These are phyloP conservation scores for Theretra japonica DNA, from an alignment of 2,888 invertebrate genomes.

Conservation along the genomic window DNA sequence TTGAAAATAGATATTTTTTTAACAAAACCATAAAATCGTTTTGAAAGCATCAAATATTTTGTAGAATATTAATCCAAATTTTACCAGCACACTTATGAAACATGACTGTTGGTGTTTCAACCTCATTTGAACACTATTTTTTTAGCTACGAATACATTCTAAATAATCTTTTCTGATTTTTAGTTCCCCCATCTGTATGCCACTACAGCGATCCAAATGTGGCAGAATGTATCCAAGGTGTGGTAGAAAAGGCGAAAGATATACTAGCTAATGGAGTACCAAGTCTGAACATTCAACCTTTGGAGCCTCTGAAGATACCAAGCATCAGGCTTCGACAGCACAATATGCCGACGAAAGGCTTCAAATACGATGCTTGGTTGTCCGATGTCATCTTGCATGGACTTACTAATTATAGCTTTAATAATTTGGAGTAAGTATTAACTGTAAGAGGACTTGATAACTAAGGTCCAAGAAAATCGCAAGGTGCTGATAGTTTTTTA, in stretches of 20 bases:
- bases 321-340: conserved; percentile 85
- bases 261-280: conserved; percentile 84
- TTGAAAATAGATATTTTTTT: too few relatives aligned
- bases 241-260: conserved; percentile 80
- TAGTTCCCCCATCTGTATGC: conserved; percentile 67
- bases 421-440: conserved; percentile 78
- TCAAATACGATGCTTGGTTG: conserved; percentile 83
- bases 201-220: conserved; percentile 85
- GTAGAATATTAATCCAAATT: too few relatives aligned
- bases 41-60: too few relatives aligned
- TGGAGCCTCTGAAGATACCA: conserved; percentile 85
- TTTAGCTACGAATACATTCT: too few relatives aligned
- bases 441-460: not conserved
- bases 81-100: too few relatives aligned
- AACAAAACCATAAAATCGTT: too few relatives aligned
- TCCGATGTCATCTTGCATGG: conserved; percentile 76
- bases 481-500: too few relatives aligned
- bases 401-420: conserved; percentile 79
- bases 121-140: too few relatives aligned
- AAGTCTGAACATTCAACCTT: conserved; percentile 82
- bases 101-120: too few relatives aligned
- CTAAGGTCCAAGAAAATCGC: too few relatives aligned
- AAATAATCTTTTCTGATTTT: conserved; percentile 21
- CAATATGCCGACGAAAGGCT: conserved; percentile 72
- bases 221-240: conserved; percentile 81